Evolutionary conservation across 2,888 invertebrate genomes (phyloP).

Genomic region (Cepaea hortensis): DNA sequence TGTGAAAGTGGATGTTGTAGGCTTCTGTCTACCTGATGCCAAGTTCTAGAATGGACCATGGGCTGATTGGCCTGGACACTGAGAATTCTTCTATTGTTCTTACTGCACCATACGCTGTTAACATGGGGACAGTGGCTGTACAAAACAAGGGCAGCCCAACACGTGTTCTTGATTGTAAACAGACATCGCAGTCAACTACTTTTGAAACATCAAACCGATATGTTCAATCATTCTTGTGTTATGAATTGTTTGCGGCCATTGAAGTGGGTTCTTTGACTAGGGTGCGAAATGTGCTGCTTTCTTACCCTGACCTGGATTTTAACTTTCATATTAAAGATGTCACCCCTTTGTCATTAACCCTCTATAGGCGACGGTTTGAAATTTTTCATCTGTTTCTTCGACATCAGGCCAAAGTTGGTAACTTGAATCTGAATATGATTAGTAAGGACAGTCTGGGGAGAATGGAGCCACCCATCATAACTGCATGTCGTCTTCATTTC

Average conservation of each 20-base stretch:
- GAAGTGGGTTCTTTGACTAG: conserved; percentile 62
- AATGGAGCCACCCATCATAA: conserved; percentile 75
- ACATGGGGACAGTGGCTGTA: conserved; percentile 41
- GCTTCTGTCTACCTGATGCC: conserved; percentile 13
- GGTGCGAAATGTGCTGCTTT: conserved; percentile 65
- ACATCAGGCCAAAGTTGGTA: conserved; percentile 67
- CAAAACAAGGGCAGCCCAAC: conserved; percentile 49
- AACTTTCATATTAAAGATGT: conserved; percentile 73
- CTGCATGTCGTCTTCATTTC: conserved; percentile 75
- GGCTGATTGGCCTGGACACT: conserved; percentile 35
- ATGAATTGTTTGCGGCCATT: conserved; percentile 65
- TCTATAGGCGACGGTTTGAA: conserved; percentile 70
- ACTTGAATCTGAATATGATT: conserved; percentile 71
- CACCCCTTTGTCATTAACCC: conserved; percentile 74
- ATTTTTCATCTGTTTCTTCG: conserved; percentile 72
- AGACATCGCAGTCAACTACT: conserved; percentile 53
- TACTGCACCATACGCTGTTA: conserved; percentile 27
- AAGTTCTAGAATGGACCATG: conserved; percentile 46
- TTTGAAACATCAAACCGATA: conserved; percentile 58
- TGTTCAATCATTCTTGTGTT: conserved; percentile 65
- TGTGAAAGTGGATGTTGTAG: background rate
- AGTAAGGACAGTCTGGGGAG: conserved; percentile 73
- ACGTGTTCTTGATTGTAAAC: conserved; percentile 44
- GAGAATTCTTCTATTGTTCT: conserved; percentile 26
- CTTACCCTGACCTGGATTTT: conserved; percentile 69